These are phyloP conservation scores for Gallirallus australis DNA, from an alignment of 2,797 vertebrate species.

Conservation along the genomic window DNA sequence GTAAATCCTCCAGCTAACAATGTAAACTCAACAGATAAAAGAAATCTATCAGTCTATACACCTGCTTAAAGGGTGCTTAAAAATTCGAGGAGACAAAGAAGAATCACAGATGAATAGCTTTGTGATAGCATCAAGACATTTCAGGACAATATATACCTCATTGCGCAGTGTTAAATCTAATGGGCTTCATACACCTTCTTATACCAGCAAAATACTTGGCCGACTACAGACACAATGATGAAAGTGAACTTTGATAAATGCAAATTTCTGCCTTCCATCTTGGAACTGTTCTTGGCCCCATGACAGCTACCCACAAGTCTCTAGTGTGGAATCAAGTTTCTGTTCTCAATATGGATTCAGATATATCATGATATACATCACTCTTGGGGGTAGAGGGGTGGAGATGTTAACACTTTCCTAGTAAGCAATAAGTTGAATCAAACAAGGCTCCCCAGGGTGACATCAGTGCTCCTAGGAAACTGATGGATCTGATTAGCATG, in stretches of 20 bases:
- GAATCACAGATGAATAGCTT: not conserved
- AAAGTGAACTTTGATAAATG: not conserved
- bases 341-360: not conserved
- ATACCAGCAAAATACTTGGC: not conserved
- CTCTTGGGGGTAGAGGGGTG: not conserved
- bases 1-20: not conserved
- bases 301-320: not conserved
- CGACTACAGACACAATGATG: not conserved
- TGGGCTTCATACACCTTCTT: not conserved
- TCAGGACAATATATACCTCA: not conserved
- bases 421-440: not conserved
- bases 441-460: not conserved
- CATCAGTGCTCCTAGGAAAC: no score
- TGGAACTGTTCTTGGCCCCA: not conserved
- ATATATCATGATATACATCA: not conserved
- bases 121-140: not conserved
- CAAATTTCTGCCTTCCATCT: not conserved
- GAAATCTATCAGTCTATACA: not conserved
- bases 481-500: not conserved
- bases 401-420: not conserved
- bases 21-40: not conserved
- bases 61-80: fast-evolving
- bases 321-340: not conserved
- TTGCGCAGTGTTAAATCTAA: not conserved
- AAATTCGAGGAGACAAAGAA: not conserved